A percentile compares a stretch with the other conserved stretches of the same genome.
phyloP scores from a whole-genome alignment of 2,888 invertebrate genomes.

The Podotricha telesiphe region DNA sequence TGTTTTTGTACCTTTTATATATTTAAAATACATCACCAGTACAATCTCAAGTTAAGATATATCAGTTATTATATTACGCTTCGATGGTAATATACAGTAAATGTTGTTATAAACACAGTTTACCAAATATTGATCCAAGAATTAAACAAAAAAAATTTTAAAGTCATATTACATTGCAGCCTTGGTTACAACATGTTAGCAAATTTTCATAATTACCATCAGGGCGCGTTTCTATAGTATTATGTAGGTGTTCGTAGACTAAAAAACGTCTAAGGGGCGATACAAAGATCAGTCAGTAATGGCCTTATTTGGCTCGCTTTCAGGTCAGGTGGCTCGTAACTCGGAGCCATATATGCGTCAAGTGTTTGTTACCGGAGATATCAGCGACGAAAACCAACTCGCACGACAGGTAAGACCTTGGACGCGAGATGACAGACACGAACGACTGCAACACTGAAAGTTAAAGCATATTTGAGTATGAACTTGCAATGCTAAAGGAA shows the following conservation, averaged over 20 bases:
- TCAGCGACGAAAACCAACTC: constrained; percentile 84
- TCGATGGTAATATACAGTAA: constrained; percentile 34
- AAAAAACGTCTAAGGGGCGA: constrained; percentile 40
- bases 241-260: constrained; percentile 26
- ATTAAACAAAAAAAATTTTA: constrained; percentile 37
- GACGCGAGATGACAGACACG: constrained; percentile 32
- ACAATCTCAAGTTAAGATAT: constrained; percentile 33
- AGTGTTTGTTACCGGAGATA: constrained; percentile 91
- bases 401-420: constrained; percentile 85
- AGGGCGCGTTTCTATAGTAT: constrained; percentile 28
- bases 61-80: constrained; percentile 21
- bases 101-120: constrained; percentile 1
- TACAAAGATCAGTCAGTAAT: constrained; percentile 60
- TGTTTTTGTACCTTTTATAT: constrained; percentile 15
- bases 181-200: constrained; percentile 10
- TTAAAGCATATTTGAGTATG: constrained; percentile 57
- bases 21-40: constrained; percentile 2
- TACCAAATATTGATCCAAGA: neutral
- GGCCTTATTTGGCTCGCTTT: constrained; percentile 73
- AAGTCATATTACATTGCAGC: constrained; percentile 34
- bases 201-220: constrained; percentile 37
- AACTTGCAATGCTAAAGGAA: constrained; percentile 58
- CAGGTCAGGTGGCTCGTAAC: constrained; percentile 93
- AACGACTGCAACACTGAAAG: constrained; percentile 28
- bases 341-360: constrained; percentile 98